Evolutionary conservation across 2,888 invertebrate species (phyloP), one percentile per base, ranked within the genome.

Genomic region (Silvanus unidentatus): DNA sequence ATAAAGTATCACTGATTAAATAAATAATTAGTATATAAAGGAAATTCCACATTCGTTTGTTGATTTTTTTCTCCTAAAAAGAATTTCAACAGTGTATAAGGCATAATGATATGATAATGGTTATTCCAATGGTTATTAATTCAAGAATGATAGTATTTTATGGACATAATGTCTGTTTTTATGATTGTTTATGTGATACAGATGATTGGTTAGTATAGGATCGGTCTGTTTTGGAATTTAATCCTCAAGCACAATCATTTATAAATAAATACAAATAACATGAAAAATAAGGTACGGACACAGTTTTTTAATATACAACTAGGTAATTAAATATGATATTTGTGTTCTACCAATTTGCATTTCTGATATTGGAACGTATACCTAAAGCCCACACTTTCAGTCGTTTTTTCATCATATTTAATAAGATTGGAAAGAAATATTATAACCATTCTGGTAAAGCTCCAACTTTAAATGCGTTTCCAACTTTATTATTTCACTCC

Each of bases 171-270:
- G 71, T 69, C 68, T 57, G 64, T 63, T 69, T 71, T 71, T 72
- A 71, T 71, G 69, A 65, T 70, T 70, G 63, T 72, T 72, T 72
- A 72, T 72, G 70, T 59, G 70, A 63, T 71, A 66, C 67, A 69
- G 62, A 71, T 72, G 71, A 72, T 72, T 71, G 71, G 71, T 72
- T 70, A 68, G 62, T 66, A 71, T 70, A 60, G 62, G 62, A 52
- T 40, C 51, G 53, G 43, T 38, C 50, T 41, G 44, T 52, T 48
- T 48, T 49, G 57, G 58, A 59, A 57, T 53, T 54, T 53, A 57
- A 58, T 57, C 59, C 55, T 52, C 49, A n/a, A n/a, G n/a, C n/a
- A 53, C 53, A 51, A 53, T 45, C 49, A 50, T 48, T 54, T 41
- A 39, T 38, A 38, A 42, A 41, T 39, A 43, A 39, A 35, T 10